A percentile compares a stretch with the other conserved stretches of the same genome.
Conservation (phyloP, 2,888 invertebrate genomes). For the Caenorhabditis virilis region DNA sequence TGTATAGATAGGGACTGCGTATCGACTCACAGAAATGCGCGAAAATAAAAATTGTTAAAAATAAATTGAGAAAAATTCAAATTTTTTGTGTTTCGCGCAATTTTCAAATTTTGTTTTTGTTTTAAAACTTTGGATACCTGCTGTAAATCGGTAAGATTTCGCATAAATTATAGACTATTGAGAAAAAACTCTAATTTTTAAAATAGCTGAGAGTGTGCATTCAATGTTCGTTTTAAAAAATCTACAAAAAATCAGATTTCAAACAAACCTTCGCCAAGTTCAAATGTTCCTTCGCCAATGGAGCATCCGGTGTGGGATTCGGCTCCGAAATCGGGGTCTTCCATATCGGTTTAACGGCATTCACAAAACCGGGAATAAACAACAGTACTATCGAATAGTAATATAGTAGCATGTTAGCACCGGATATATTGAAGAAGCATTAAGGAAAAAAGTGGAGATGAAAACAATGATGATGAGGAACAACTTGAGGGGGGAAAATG, state of each 20-base stretch:
- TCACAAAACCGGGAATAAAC: background rate
- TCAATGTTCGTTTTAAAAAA: too few relatives aligned
- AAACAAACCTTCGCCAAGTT: constrained; percentile 31
- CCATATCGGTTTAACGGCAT: constrained; percentile 41
- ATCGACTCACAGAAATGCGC: too few relatives aligned
- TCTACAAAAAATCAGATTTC: background rate
- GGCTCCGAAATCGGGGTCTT: constrained; percentile 42
- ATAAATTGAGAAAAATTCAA: too few relatives aligned
- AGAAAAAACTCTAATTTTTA: too few relatives aligned
- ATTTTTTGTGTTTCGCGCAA: too few relatives aligned
- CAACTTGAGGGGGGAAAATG: background rate
- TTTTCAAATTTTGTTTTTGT: too few relatives aligned
- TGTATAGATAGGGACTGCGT: too few relatives aligned
- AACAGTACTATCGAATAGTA: background rate
- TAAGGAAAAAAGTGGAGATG: background rate
- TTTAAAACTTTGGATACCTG: too few relatives aligned
- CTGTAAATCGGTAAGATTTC: too few relatives aligned
- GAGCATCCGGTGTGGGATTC: constrained; percentile 18
- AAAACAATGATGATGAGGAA: constrained; percentile 4
- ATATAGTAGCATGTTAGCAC: constrained; percentile 1
- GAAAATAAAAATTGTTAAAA: too few relatives aligned
- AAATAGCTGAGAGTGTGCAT: too few relatives aligned
- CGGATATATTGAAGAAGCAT: background rate
- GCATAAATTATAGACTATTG: too few relatives aligned
- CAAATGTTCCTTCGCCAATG: constrained; percentile 15